Base-by-base conservation (phyloP, 2,888 invertebrate genomes). In the Drosophila kanekoi region DNA sequence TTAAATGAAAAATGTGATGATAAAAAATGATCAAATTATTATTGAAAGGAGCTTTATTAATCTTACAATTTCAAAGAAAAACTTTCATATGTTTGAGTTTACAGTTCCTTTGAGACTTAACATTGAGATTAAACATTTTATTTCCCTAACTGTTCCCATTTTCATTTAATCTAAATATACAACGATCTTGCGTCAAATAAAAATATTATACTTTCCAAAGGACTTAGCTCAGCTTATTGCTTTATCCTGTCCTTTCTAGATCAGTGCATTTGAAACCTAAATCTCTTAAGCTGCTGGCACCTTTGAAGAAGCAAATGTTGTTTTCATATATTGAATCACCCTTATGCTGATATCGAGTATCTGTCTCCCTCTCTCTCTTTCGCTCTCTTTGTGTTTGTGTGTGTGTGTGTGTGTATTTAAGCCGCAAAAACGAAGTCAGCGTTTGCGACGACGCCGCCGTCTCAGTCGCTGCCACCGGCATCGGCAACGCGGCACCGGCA, bases 351-450 rank as follows among this genome's bases (percentile, higher is more conserved):
- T 83, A 60, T 62, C 47, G 61, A 38, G 33, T 54, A 35, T 53
- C 44, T 33, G 47, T 41, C 51, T 38, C 10, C 28, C 16, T 14
- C 20, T 54, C 45, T 18, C 41, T 51, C 14, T 35, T 23, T 40
- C 32, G 32, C 23, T 59, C 1, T 13, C 33, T 54, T 10, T 41
- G 35, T 44, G 44, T 57, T 28, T 47, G 32, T 48, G 57, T 60
- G 37, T 64, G 43, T 57, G 35, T 51, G 51, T 62, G 13, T 62
- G 43, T 68, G 72, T 52, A 16, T 68, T 85, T 87, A 81, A 84
- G 89, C 89, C 88, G 88, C 84, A 89, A 84, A 84, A 84, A 89
- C 82, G 70, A 85, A 84, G 84, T 87, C 88, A 71, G 77, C 81
- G 77, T 65, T 62, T 70, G 63, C 67, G 77, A 59, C 59, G 72